phyloP scores from a whole-genome alignment of 2,797 vertebrate genomes.

The Molossus alvarezi region DNA sequence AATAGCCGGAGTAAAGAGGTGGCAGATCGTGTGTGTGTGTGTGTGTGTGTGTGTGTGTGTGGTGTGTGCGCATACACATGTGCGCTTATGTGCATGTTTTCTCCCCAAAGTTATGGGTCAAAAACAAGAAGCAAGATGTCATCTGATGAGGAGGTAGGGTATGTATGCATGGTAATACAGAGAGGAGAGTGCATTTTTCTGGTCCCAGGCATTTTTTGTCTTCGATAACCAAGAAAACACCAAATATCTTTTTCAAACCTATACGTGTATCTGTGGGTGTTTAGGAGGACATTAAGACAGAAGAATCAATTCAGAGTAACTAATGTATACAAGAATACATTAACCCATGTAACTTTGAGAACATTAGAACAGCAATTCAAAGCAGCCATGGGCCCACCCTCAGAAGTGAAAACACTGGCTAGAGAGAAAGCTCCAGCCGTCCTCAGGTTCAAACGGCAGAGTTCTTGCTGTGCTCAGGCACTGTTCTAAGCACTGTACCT shows the following conservation, averaged over 20 bases:
- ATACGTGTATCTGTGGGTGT: background rate
- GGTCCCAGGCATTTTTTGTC: background rate
- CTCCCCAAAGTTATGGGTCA: background rate
- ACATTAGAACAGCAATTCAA: background rate
- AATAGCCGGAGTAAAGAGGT: background rate
- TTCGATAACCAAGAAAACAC: background rate
- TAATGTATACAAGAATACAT: background rate
- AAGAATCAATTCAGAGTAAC: background rate
- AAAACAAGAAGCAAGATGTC: background rate
- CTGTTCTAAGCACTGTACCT: background rate
- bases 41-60: accelerated
- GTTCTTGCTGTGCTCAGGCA: background rate
- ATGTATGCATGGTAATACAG: background rate
- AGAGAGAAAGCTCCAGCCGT: background rate
- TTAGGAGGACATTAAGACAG: background rate
- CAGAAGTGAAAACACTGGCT: background rate
- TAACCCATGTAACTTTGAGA: background rate
- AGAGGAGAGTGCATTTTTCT: background rate
- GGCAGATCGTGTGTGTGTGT: accelerated
- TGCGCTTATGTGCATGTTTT: no score
- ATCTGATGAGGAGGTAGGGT: background rate
- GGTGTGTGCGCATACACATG: no score
- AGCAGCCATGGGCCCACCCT: background rate
- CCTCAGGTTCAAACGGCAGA: background rate
- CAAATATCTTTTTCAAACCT: background rate